Conservation (phyloP, 2,888 invertebrate species). For the Cinara cedri region DNA sequence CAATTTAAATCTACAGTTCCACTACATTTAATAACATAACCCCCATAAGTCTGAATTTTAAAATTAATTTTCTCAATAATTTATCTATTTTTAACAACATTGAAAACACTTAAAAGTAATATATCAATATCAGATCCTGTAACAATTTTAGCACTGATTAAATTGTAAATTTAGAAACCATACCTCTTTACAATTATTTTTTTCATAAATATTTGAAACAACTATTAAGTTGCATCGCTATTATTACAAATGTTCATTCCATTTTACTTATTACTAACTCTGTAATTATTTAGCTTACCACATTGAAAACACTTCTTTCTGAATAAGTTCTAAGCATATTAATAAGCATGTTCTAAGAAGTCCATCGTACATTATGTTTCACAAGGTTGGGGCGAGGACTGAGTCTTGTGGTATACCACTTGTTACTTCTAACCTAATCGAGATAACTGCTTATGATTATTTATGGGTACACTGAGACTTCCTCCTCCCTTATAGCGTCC, state of each 20-base stretch:
- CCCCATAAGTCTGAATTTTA: background rate
- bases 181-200: background rate
- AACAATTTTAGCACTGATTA: background rate
- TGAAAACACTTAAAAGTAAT: background rate
- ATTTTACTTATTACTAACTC: background rate
- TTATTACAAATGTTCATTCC: background rate
- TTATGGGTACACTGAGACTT: too few relatives aligned
- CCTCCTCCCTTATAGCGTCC: too few relatives aligned
- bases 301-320: background rate
- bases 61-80: background rate
- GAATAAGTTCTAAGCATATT: too few relatives aligned
- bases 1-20: background rate
- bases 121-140: background rate
- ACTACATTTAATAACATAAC: background rate
- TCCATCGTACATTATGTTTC: too few relatives aligned
- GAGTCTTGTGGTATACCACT: too few relatives aligned
- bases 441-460: too few relatives aligned
- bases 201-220: background rate
- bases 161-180: background rate
- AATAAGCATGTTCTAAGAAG: too few relatives aligned
- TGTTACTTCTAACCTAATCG: too few relatives aligned
- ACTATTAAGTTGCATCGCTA: background rate
- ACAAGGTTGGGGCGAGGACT: too few relatives aligned
- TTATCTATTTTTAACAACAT: background rate
- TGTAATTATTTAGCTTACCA: slow-evolving; percentile 1